Base-by-base conservation (phyloP, 37 sponge, comb jelly and placozoan species). In the Aplysina aerophoba region DNA sequence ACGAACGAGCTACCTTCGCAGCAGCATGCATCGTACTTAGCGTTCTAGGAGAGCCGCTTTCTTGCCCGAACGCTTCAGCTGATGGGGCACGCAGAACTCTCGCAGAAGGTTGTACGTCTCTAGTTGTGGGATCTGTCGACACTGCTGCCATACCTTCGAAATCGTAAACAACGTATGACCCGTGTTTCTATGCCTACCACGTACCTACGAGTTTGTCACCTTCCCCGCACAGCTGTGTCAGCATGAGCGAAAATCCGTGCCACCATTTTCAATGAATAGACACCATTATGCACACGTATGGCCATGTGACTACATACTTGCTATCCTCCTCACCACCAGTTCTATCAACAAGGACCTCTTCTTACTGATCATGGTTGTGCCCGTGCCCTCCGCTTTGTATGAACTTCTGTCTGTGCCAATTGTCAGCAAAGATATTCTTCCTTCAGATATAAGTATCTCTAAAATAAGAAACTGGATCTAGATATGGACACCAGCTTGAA, bases 31-130 rank as follows among this genome's bases (percentile, higher is more conserved):
- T 8, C 8, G 8, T 8, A 44, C 50, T 44, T 44, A 44, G 6
- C 8, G 50, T 44, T 44, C 50, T 44, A 44, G 50, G 50, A 44
- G 28, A 30, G 5, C 28, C 28, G 24, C 2, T 63, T 28, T 79
- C 41, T 28, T 79, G 15, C 80, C 80, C 11, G 80, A 79, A 21
- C 80, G 55, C 57, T 79, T 79, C 11, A 79, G 55, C 80, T 79
- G 55, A 15, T 79, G 55, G 27, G 4, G 80, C 25, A n/a, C 56
- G 55, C 80, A 79, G 80, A 55, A 79, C 55, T 79, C 80, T 44
- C 36, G 55, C 56, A 79, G 80, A 50, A 79, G 56, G 56, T 79
- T 79, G 80, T 27, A 79, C 53, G 80, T 79, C 80, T n/a, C 56
- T 44, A 22, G 57, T 44, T 55, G 1, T 44, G 55, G 80, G 80